Conservation (phyloP, 1,140 invertebrate species). For the Adoxophyes honmai region DNA sequence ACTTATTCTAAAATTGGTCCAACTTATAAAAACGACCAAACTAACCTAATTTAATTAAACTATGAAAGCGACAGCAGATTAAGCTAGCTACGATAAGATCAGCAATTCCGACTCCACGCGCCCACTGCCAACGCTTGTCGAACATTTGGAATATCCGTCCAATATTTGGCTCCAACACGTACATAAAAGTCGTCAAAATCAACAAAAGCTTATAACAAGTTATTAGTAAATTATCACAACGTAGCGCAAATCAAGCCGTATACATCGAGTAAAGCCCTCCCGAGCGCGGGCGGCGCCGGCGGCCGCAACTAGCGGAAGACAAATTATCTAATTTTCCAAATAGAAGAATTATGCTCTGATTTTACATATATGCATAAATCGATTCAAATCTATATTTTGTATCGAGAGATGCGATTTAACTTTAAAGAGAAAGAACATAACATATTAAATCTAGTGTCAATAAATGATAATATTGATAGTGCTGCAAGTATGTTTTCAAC, state of each 20-base stretch:
- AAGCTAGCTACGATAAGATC: constrained; percentile 22
- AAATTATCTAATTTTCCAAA: too few relatives aligned
- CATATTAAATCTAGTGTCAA: too few relatives aligned
- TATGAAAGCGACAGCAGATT: constrained; percentile 11
- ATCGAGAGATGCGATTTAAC: too few relatives aligned
- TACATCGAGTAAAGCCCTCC: constrained; percentile 21
- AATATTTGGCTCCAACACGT: constrained; percentile 23
- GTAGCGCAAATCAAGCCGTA: constrained; percentile 52
- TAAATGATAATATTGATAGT: too few relatives aligned
- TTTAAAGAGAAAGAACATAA: too few relatives aligned
- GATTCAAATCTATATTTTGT: too few relatives aligned
- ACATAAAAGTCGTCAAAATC: constrained; percentile 47
- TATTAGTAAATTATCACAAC: constrained; percentile 51
- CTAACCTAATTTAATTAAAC: constrained; percentile 19
- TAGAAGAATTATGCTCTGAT: too few relatives aligned
- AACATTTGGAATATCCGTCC: constrained; percentile 20
- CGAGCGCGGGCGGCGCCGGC: too few relatives aligned
- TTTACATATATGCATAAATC: too few relatives aligned
- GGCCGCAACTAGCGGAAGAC: too few relatives aligned
- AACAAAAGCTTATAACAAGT: constrained; percentile 35
- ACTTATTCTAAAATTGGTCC: constrained; percentile 17
- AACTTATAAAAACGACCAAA: constrained; percentile 14
- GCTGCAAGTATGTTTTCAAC: too few relatives aligned
- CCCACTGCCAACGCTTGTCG: constrained; percentile 15
- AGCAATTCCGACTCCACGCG: constrained; percentile 25